Base-by-base conservation (phyloP, 2,113 vertebrate species). In the Polyodon spathula region DNA sequence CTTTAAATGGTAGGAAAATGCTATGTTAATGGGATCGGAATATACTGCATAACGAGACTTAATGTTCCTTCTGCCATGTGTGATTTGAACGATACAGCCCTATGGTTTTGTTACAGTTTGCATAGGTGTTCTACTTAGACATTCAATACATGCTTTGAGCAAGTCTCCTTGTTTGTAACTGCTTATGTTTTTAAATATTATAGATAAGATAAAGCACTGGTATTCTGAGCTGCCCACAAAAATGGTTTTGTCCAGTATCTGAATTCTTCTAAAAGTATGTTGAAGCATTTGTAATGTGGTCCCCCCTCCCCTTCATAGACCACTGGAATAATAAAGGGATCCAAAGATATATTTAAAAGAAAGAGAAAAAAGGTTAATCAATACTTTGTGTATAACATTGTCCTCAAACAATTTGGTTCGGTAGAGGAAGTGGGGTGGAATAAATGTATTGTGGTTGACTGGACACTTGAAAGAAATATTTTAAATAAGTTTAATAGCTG, bases 261-360 rank as follows among this genome's bases (percentile, higher is more conserved):
- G 53, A 61, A 7, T 38, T 51, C 5, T 44, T 62, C 17, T 54
- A n/a, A 54, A 54, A 27, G 27, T 27, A 12, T 55, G 48, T 40
- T 37, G 50, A 48, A n/a, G 27, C 46, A 54, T 61, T 59, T 59
- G 48, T 54, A 44, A 70, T 71, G 67, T 67, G 76, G 75, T 79
- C 65, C 78, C 77, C 27, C 3, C 27, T 3, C 27, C 27, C 27
- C 27, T 3, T n/a, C n/a, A 70, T 78, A 85, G 81, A 79, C 83
- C 79, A 63, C 79, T 73, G 74, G 69, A 82, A 80, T 81, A 58
- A 62, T 17, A 87, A 88, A 85, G 79, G 79, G 82, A 89, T 86
- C 86, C 83, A 90, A 88, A 90, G 85, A 88, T 27, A 27, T 27
- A 27, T 53, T 53, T 53, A 53, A 53, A 53, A 14, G 14, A 53